Evolutionary conservation across 2,888 invertebrate genomes (phyloP).

Genomic region (Agonopterix heracliana): DNA sequence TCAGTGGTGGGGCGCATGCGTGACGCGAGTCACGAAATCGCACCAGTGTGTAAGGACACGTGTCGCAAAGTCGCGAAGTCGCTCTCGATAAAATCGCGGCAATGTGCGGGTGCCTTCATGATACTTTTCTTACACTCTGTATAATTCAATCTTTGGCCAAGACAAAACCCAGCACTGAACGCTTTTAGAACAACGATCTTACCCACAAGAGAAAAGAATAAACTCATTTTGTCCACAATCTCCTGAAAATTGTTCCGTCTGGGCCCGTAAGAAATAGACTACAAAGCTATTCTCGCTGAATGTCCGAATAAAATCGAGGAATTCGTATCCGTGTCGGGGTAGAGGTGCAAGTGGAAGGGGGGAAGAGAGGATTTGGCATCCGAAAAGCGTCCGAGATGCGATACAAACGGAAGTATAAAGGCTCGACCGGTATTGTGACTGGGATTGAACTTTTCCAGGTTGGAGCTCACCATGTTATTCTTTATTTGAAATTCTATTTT

Average conservation of each 20-base stretch:
- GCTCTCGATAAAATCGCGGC: too few relatives aligned
- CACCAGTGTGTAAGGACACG: too few relatives aligned
- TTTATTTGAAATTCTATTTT: too few relatives aligned
- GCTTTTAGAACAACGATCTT: too few relatives aligned
- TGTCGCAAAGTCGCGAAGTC: too few relatives aligned
- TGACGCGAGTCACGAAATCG: too few relatives aligned
- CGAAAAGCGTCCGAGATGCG: constrained; percentile 1
- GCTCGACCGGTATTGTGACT: constrained; percentile 6
- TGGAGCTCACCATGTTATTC: too few relatives aligned
- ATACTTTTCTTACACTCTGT: too few relatives aligned
- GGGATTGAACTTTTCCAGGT: neutral
- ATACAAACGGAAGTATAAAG: constrained; percentile 3
- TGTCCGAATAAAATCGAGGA: constrained; percentile 16
- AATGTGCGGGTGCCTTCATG: too few relatives aligned
- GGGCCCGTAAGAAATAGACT: constrained; percentile 2
- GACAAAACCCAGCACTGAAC: too few relatives aligned
- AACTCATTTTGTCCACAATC: constrained; percentile 2
- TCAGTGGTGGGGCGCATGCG: too few relatives aligned
- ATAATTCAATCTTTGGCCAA: too few relatives aligned
- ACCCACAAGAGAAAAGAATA: neutral
- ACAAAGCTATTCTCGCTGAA: constrained; percentile 11
- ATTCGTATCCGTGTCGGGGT: neutral
- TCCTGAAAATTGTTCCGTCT: constrained; percentile 1
- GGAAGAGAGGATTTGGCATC: constrained; percentile 3
- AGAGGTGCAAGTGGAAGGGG: neutral